Evolutionary conservation across 2,888 invertebrate genomes (phyloP), one percentile per base, ranked within the genome.

Genomic region (Hylaea fasciaria): DNA sequence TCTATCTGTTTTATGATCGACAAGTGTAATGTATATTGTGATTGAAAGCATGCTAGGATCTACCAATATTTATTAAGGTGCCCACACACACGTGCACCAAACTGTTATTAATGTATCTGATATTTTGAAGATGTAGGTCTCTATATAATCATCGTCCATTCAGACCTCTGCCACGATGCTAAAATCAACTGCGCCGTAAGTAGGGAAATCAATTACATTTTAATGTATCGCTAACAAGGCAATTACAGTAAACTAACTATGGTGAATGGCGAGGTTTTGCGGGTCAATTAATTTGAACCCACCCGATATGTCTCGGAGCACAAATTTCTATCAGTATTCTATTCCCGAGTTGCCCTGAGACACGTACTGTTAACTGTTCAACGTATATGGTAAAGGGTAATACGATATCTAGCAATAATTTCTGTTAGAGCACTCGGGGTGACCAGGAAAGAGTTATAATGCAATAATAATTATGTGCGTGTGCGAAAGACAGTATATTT

Each of bases 281-380:
- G 62, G 68, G 64, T 65, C 66, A 73, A 71, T 73, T 71, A 71
- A 71, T 72, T 70, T 68, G 70, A 72, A 68, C 59, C 62, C 55
- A 59, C 65, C 69, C 61, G 59, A 69, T 66, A 66, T 59, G 69
- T 72, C 72, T 73, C 66, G 64, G 60, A 59, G 64, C 62, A 69
- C 71, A 64, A 67, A 64, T 66, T 63, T 66, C 68, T 70, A 68
- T 68, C 68, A 66, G 65, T 63, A 65, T 70, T 63, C 64, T 66
- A 64, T 67, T 65, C 58, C 52, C 48, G 58, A 64, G 64, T 62
- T 64, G 63, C 61, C 53, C 66, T 65, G 57, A 61, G 69, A 68
- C 68, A 64, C 63, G 68, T 66, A 62, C 64, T 66, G 68, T 66
- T 69, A 69, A 66, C 69, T 62, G 65, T 61, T 68, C 59, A 45